Percentiles rank a stretch among this genome's conserved stretches.
Evolutionary conservation across 2,888 invertebrate genomes (phyloP).

Genomic region (Allophyes oxyacanthae): DNA sequence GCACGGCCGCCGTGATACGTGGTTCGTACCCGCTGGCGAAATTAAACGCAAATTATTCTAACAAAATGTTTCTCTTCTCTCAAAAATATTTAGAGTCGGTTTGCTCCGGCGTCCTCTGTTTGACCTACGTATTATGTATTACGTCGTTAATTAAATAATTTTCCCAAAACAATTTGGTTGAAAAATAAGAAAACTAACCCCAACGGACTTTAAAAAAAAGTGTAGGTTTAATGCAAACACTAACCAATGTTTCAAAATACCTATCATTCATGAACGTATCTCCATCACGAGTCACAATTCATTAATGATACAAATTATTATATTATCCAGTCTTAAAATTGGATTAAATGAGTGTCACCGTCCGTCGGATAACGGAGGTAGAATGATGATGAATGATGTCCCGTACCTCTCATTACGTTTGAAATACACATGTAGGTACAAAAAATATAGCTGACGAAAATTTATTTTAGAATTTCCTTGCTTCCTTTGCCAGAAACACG

Average conservation of each 20-base stretch:
- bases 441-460: slow-evolving; percentile 10
- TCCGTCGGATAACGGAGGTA: slow-evolving; percentile 54
- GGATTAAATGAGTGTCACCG: slow-evolving; percentile 70
- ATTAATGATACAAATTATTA: slow-evolving; percentile 66
- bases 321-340: slow-evolving; percentile 66
- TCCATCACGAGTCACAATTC: slow-evolving; percentile 50
- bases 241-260: slow-evolving; percentile 18
- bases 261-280: slow-evolving; percentile 18
- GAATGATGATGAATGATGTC: slow-evolving; percentile 63
- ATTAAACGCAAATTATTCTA: slow-evolving; percentile 57
- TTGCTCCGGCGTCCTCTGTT: slow-evolving; percentile 20
- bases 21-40: slow-evolving; percentile 47
- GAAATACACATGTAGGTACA: slow-evolving; percentile 21
- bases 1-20: slow-evolving; percentile 51
- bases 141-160: slow-evolving; percentile 37
- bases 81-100: slow-evolving; percentile 40
- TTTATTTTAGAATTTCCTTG: slow-evolving; percentile 18
- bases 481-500: slow-evolving; percentile 27
- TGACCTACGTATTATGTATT: slow-evolving; percentile 27
- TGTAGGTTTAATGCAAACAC: slow-evolving; percentile 10
- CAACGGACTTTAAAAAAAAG: neutral
- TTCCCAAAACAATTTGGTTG: slow-evolving; percentile 14
- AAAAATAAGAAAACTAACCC: slow-evolving; percentile 18
- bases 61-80: slow-evolving; percentile 51
- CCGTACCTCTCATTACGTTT: slow-evolving; percentile 42